Evolutionary conservation across 2,113 vertebrate species (phyloP), one percentile per base, ranked within the genome.

Genomic region (Tursiops truncatus): DNA sequence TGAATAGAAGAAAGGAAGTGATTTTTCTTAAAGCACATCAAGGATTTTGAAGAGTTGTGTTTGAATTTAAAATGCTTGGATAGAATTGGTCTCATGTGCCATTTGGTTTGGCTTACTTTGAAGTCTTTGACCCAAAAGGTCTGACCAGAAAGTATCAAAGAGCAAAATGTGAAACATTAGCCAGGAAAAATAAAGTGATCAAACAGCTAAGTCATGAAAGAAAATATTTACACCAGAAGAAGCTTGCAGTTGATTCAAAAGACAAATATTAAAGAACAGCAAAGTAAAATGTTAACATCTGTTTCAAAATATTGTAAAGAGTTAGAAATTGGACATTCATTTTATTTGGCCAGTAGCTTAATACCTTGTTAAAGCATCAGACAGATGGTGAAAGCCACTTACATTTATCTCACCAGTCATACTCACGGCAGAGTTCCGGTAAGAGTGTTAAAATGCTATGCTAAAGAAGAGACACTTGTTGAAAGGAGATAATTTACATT

Each of bases 151-250:
- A 90, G 60, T 97, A 89, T 95, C 90, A 96, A 96, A 97, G 89
- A 96, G 87, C 62, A 97, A 92, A 97, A 93, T 89, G 62, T 98
- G 95, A 97, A 97, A 97, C 71, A 79, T 97, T 97, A 98, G 80
- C 96, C 95, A 98, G 87, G 95, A 98, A 97, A 95, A 96, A 98
- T 96, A 97, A 98, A 98, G 98, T 96, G 96, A 98, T 98, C 98
- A 98, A 98, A 97, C 84, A 97, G 70, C 79, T 41, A 91, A 92
- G 84, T 79, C 95, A 96, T 95, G 96, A 97, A 98, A 97, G 92
- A 97, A 97, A 97, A 97, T 96, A 96, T 97, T 95, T 97, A 96
- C 33, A 68, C 77, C 91, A 96, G 74, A 87, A 94, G 91, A 92
- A 87, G 56, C 60, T 96, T 97, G 18, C 68, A 85, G 38, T 94